Conservation (phyloP, 1,140 invertebrate species). For the Mamestra configurata region DNA sequence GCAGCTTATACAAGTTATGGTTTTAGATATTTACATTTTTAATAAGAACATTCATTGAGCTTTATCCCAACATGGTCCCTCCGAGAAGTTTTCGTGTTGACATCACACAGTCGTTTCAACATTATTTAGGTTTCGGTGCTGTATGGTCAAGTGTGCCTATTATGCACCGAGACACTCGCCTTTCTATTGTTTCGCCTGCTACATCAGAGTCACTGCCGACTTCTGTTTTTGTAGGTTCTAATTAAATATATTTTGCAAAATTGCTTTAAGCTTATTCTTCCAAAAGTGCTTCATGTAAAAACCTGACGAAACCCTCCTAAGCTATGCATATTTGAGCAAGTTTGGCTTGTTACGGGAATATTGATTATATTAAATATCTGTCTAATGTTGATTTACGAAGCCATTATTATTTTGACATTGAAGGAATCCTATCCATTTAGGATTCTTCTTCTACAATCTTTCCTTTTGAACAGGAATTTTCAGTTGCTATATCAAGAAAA, state of each 20-base stretch:
- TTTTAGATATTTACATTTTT: neutral
- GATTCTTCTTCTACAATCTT: no score
- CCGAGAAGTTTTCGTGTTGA: slow-evolving; percentile 8
- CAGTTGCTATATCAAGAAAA: neutral
- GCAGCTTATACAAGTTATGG: neutral
- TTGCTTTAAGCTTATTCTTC: neutral
- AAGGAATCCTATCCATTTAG: neutral
- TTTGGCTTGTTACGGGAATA: neutral
- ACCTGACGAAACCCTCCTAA: neutral
- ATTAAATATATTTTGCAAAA: neutral
- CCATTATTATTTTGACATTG: neutral
- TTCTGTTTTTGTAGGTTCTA: no score
- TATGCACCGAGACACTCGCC: neutral
- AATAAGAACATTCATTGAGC: slow-evolving; percentile 26
- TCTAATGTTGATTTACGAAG: neutral
- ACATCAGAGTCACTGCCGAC: no score
- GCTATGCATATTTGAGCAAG: neutral
- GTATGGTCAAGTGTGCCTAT: neutral
- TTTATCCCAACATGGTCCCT: slow-evolving; percentile 24
- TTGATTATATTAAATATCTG: neutral
- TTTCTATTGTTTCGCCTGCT: no score
- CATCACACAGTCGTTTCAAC: neutral
- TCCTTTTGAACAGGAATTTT: neutral
- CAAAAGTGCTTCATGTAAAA: neutral
- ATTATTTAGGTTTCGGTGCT: neutral